Base-by-base conservation (phyloP, 2,113 vertebrate species). In the Tenrec ecaudatus region DNA sequence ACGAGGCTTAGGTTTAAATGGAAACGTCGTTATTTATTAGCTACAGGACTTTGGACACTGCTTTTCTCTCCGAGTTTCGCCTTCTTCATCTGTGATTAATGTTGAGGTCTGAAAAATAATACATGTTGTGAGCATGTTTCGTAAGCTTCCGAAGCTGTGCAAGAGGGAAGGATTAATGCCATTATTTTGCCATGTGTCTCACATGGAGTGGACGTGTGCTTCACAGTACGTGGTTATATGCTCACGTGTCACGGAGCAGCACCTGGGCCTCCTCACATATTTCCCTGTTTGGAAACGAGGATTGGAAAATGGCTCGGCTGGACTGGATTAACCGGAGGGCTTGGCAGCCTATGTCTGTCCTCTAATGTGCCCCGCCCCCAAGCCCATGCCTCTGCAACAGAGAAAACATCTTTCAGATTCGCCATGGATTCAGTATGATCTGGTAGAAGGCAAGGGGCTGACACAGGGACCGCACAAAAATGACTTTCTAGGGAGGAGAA, bases 241-340 rank as follows among this genome's bases (percentile, higher is more conserved):
- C 40, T 87, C 79, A 53, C 0, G 0, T 69, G 73, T 83, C 31
- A 82, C 57, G 19, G 20, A 82, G 47, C 9, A 40, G 1, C 68
- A 31, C 79, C 68, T 69, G 47, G 40, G 60, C 1, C 25, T 92
- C 76, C 84, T 89, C 90, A 20, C 27, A 40, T 2, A 0, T 64
- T 40, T 43, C 31, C 14, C 15, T 6, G 36, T 57, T 94, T 69
- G 53, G 16, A 92, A 96, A 71, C 15, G 31, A 58, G 58, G 78
- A 71, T 57, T 90, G 92, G 93, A 57, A 95, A 75, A 86, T 66
- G 64, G 31, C 68, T 90, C 20, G 86, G 64, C 69, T 60, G 58
- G 57, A 58, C 80, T 43, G 60, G 76, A 58, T 97, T 69, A 92
- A 20, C 12, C 83, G 20, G 88, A 38, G 76, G 76, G 1, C 86